Base-by-base conservation (phyloP, 2,888 invertebrate genomes). In the Tachina lurida region DNA sequence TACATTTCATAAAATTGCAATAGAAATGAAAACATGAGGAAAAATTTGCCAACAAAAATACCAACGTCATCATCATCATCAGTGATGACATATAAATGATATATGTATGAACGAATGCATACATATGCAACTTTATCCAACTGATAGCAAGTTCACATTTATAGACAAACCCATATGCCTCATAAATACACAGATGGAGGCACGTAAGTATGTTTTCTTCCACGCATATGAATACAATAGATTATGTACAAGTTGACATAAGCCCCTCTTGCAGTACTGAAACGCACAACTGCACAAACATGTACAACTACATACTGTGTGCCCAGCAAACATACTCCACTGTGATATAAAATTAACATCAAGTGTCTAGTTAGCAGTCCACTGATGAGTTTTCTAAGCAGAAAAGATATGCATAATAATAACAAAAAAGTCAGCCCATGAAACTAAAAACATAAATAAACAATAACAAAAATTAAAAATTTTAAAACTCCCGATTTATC, bases 71-170 rank as follows among this genome's bases (percentile, higher is more conserved):
- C 71, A 43, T 52, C 49, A 49, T 31, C 8, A 31, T 31, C 73
- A 58, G 68, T 82, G 78, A 81, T 78, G 78, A 82, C 85, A 81
- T 78, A 70, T 70, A 82, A 82, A 81, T 73, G 76, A 74, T 70
- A 52, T 56, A 73, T 62, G 54, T 56, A 73, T 62, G 54, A 68
- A 47, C 71, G 84, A n/a, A 49, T 58, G 58, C 52, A 68, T 12
- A 56, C 39, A 15, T 15, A 15, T 4, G 22, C 1, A 31, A 0
- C 43, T 49, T 15, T n/a, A 49, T 13, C 5, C 17, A 43, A 31
- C 31, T 17, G 17, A 5, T 10, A 12, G 39, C 12, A 39, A 3
- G 39, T 39, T 7, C 0, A 54, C 31, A 7, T 31, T 31, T 31
- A n/a, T 10, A 62, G 19, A 39, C 47, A 60, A 19, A 76, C 22